Conservation (phyloP, 2,888 invertebrate species). For the Penaeus monodon region DNA sequence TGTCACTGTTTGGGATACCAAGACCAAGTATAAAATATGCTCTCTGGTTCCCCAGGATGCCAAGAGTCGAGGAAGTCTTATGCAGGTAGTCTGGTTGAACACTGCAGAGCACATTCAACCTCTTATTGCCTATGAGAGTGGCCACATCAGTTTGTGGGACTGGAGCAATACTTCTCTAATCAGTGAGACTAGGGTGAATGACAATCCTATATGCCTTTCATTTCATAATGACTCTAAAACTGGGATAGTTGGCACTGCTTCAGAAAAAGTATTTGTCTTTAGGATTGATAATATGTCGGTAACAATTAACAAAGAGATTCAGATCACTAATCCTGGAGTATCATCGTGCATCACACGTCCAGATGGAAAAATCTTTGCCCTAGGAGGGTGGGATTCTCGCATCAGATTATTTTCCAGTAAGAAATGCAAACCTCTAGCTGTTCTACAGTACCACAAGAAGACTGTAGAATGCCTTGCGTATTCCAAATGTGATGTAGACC, state of each 20-base stretch:
- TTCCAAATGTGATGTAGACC: conserved; percentile 43
- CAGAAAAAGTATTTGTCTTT: conserved; percentile 58
- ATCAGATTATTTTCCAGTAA: conserved; percentile 60
- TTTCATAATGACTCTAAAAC: conserved; percentile 37
- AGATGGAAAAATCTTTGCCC: conserved; percentile 60
- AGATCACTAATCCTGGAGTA: conserved; percentile 58
- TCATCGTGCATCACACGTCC: conserved; percentile 48
- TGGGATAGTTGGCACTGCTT: conserved; percentile 56
- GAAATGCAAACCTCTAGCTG: conserved; percentile 63
- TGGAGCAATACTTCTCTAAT: conserved; percentile 43
- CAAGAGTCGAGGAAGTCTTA: conserved; percentile 49
- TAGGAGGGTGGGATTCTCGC: conserved; percentile 65
- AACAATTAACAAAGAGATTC: conserved; percentile 40
- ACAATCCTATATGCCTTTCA: conserved; percentile 61
- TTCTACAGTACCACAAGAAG: conserved; percentile 60
- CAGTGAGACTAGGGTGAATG: conserved; percentile 39
- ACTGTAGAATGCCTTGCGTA: conserved; percentile 63
- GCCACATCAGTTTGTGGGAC: conserved; percentile 59
- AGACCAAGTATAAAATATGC: conserved; percentile 49
- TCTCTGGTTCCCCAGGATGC: conserved; percentile 34
- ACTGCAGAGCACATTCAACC: conserved; percentile 18
- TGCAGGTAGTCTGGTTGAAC: conserved; percentile 60
- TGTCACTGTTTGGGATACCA: conserved; percentile 59
- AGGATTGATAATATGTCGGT: conserved; percentile 31
- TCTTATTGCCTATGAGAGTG: conserved; percentile 60